These are phyloP conservation scores for Anser cygnoides DNA, from an alignment of 2,113 vertebrate genomes.

Conservation along the genomic window DNA sequence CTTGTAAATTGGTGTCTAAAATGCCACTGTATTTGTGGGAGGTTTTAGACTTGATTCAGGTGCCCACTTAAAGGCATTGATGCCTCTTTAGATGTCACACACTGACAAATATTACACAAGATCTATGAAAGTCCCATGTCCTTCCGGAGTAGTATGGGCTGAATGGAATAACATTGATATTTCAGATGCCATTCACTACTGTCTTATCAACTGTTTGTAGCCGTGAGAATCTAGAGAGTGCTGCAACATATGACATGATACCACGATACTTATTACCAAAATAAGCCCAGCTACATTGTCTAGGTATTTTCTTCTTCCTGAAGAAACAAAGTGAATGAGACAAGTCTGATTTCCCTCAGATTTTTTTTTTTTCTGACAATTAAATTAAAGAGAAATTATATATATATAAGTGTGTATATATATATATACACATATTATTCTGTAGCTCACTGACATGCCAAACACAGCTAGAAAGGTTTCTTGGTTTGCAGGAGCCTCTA, in stretches of 20 bases:
- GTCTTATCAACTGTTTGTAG: background rate
- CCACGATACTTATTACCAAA: too few species aligned
- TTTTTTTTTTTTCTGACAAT: background rate
- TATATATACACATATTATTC: background rate
- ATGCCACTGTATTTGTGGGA: background rate
- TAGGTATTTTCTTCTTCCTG: background rate
- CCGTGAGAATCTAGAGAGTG: background rate
- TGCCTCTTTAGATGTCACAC: background rate
- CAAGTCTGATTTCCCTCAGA: background rate
- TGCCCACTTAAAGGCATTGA: background rate
- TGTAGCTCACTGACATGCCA: background rate
- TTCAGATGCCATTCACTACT: background rate
- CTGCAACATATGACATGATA: background rate
- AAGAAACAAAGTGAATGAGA: background rate
- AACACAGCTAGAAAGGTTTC: background rate
- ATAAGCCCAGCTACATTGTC: background rate
- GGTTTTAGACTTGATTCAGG: background rate
- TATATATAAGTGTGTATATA: too few species aligned
- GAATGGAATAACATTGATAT: fast-evolving
- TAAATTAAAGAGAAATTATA: background rate
- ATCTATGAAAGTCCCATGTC: background rate
- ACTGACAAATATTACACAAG: background rate
- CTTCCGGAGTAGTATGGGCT: background rate
- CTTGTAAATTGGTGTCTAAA: background rate
- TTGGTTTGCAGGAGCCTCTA: background rate